phyloP scores from a whole-genome alignment of 2,888 invertebrate species.

The Pheosia tremula region DNA sequence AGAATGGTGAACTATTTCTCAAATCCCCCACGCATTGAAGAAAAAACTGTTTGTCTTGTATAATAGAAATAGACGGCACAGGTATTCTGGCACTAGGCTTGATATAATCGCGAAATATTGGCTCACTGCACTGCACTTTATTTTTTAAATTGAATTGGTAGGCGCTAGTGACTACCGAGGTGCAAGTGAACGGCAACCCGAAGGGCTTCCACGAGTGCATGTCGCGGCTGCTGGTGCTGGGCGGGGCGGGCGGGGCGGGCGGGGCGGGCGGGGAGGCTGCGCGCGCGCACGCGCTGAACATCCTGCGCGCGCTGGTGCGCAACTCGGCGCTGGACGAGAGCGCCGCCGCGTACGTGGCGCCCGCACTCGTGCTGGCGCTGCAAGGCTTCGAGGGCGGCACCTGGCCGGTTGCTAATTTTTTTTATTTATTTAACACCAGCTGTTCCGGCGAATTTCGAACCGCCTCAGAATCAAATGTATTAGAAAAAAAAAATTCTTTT shows the following conservation, averaged over 20 bases:
- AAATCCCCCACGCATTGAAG: too few species aligned
- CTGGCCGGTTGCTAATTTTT: conserved; percentile 87
- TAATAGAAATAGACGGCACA: too few species aligned
- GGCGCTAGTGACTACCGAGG: conserved; percentile 91
- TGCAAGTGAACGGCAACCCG: conserved; percentile 80
- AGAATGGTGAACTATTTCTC: too few species aligned
- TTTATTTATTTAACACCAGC: too few species aligned
- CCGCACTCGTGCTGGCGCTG: conserved; percentile 89
- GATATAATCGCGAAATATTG: too few species aligned
- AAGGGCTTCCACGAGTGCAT: conserved; percentile 86
- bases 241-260: conserved; percentile 53
- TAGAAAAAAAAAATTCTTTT: too few species aligned
- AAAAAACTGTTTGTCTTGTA: too few species aligned
- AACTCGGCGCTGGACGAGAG: conserved; percentile 90
- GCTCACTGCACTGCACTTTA: too few species aligned
- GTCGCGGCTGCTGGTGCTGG: conserved; percentile 76
- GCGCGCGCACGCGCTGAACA: conserved; percentile 93
- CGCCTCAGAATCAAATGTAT: too few species aligned
- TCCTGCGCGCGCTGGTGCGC: conserved; percentile 91
- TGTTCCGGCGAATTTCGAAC: too few species aligned
- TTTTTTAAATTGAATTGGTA: conserved; percentile 51
- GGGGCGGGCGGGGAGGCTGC: conserved; percentile 57
- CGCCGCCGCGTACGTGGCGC: conserved; percentile 85
- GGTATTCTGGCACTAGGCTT: too few species aligned
- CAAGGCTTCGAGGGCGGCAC: conserved; percentile 88